Percentiles rank a stretch among this genome's conserved stretches.
These are phyloP conservation scores for Hoplodrina blanda DNA, from an alignment of 2,888 invertebrate genomes.

Conservation along the genomic window DNA sequence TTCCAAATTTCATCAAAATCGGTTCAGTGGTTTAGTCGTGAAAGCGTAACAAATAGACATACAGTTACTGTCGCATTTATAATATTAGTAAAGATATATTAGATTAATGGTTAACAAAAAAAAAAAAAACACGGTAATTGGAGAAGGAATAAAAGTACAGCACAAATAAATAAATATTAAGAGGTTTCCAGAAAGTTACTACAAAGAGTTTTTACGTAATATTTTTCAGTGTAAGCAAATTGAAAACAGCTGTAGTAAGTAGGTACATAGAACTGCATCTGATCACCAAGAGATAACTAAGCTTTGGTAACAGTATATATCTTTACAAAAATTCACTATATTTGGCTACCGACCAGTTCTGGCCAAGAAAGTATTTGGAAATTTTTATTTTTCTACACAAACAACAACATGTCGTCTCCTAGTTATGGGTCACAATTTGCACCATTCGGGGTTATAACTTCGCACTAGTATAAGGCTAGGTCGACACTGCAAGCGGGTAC, in stretches of 20 bases:
- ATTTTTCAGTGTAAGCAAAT: neutral
- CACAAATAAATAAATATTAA: no score
- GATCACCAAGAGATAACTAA: conserved; percentile 5
- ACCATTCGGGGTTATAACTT: conserved; percentile 86
- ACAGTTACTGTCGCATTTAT: no score
- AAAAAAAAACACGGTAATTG: no score
- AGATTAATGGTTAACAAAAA: no score
- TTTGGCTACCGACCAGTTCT: conserved; percentile 46
- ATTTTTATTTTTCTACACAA: conserved; percentile 78
- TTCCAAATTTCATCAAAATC: no score
- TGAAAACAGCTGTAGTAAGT: neutral
- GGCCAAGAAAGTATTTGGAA: conserved; percentile 68
- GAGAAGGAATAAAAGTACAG: no score
- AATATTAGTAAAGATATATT: no score
- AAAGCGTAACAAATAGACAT: no score
- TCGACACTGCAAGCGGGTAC: conserved; percentile 45
- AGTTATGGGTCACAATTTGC: conserved; percentile 89
- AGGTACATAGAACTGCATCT: no score
- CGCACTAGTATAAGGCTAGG: conserved; percentile 69
- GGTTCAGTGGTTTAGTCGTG: no score
- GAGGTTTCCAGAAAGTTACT: no score
- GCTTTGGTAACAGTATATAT: conserved; percentile 16
- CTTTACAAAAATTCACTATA: conserved; percentile 32
- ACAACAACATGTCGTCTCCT: conserved; percentile 83
- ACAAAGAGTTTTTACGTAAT: neutral